Conservation (phyloP, 2,797 vertebrate genomes). For the Lepus oiostolus region DNA sequence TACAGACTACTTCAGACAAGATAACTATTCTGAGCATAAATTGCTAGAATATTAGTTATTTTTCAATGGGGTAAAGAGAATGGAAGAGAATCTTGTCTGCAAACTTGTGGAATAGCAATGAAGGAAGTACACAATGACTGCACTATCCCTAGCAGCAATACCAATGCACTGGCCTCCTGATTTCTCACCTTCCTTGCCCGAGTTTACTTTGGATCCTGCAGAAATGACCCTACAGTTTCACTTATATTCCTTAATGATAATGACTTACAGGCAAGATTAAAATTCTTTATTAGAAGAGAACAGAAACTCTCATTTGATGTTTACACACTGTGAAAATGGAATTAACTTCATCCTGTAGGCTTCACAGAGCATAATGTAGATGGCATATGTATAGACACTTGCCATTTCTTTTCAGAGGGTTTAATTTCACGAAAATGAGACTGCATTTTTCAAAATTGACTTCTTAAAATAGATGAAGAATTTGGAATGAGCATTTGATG, state of each 20-base stretch:
- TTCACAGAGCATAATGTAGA: constrained; percentile 29
- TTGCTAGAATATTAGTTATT: constrained; percentile 19
- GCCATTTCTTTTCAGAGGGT: constrained; percentile 29
- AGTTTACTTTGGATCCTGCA: not conserved
- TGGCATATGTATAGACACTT: constrained; percentile 29
- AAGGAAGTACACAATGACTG: not conserved
- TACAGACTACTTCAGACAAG: constrained; percentile 1
- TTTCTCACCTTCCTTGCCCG: not conserved
- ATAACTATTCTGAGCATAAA: not conserved
- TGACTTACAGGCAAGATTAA: constrained; percentile 26
- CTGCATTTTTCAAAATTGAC: not conserved
- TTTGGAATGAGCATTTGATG: constrained; percentile 52
- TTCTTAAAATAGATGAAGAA: constrained; percentile 62
- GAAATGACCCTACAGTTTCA: constrained; percentile 5
- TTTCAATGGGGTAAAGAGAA: not conserved
- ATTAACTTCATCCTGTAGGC: constrained; percentile 48
- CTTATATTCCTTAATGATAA: constrained; percentile 6
- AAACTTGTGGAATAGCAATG: not conserved
- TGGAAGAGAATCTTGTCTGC: not conserved
- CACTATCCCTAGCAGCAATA: not conserved
- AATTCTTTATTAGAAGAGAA: constrained; percentile 51
- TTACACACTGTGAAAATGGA: constrained; percentile 53
- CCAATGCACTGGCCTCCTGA: not conserved
- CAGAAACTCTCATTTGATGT: constrained; percentile 46
- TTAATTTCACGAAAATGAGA: constrained; percentile 64